Evolutionary conservation across 2,888 invertebrate species (phyloP), one percentile per base, ranked within the genome.

Genomic region (Timema cristinae): DNA sequence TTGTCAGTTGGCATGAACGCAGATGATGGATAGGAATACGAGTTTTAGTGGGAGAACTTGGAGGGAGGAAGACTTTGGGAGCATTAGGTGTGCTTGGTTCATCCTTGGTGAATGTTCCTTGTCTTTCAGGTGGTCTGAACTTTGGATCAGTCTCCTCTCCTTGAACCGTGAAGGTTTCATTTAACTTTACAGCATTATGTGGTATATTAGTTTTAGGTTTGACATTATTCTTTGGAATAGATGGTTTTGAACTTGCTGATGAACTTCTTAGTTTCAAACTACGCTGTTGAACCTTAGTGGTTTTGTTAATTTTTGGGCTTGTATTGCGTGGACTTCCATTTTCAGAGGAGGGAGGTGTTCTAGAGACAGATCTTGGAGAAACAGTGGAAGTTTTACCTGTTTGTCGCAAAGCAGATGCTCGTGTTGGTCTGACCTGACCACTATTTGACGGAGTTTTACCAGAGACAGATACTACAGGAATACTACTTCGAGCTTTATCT

Each of bases 101-200:
- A 77, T 95, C 95, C 82, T 95, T 96, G 0, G 94, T 93, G 80
- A 97, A 97, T 0, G 97, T 97, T 13, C 94, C 94, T 81, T 97
- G 95, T 50, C 96, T 86, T 76, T 92, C 92, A 52, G 92, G 81
- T 0, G 87, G 86, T 70, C 85, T 79, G 0, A 86, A 84, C 76
- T 83, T 84, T 7, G 80, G 68, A 67, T 71, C 68, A n/a, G 47
- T 47, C 48, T 63, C 63, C 47, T 48, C 63, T 15, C 11, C 48
- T 13, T 48, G 11, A 7, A 63, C 63, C 10, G 63, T 48, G 48
- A 47, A 32, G 48, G 63, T 48, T 13, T 63, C 63, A 9, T 63
- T 48, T 63, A 63, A 63, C 13, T 47, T 63, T 48, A 63, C 63
- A 11, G 63, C 32, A 47, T 63, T 63, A 47, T 7, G 16, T 63